These are phyloP conservation scores for Ellobius talpinus DNA, from an alignment of 2,113 vertebrate genomes.

Conservation along the genomic window DNA sequence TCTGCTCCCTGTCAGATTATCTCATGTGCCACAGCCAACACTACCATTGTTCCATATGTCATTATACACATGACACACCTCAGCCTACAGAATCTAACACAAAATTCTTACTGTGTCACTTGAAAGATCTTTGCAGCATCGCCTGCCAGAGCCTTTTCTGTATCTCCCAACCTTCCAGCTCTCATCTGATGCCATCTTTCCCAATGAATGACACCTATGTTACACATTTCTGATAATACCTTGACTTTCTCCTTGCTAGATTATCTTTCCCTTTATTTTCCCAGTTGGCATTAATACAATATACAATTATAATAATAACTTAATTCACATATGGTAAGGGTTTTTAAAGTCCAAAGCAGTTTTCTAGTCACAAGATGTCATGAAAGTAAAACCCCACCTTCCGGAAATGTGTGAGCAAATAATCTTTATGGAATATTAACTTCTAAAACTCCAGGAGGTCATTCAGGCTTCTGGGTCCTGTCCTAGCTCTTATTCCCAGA, in stretches of 20 bases:
- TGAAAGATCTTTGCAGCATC: neutral
- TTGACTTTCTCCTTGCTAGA: neutral
- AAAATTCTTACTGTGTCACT: neutral
- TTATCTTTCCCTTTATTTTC: neutral
- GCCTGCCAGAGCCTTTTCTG: rapidly evolving
- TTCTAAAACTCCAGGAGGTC: neutral
- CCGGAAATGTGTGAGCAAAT: neutral
- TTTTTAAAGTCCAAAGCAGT: slow-evolving; percentile 33
- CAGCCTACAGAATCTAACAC: neutral
- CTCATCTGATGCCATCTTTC: neutral
- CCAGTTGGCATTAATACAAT: neutral
- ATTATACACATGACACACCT: neutral
- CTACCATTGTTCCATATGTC: neutral
- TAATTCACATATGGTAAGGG: neutral
- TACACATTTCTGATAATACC: neutral
- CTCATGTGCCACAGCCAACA: neutral
- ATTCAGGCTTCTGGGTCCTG: neutral
- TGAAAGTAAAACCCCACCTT: neutral
- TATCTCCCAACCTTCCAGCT: too few species aligned
- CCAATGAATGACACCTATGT: neutral
- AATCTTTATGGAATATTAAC: neutral
- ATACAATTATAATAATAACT: neutral
- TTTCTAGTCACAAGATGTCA: neutral
- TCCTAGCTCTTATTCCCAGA: neutral
- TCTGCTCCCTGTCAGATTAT: neutral